These are phyloP conservation scores for Drosophila busckii DNA, from an alignment of 1,140 invertebrate genomes.

Conservation along the genomic window DNA sequence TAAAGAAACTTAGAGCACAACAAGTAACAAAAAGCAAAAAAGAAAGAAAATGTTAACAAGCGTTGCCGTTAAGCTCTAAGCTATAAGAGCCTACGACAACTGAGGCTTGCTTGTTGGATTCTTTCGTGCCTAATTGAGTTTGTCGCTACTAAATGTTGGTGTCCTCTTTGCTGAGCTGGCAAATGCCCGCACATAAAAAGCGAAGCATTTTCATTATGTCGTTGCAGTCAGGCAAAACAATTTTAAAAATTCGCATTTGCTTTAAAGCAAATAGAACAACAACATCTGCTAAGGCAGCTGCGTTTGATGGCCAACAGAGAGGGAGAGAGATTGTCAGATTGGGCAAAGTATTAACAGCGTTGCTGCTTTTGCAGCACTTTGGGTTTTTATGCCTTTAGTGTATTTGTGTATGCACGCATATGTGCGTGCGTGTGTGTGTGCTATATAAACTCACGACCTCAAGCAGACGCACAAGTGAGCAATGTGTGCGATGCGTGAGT, in stretches of 20 bases:
- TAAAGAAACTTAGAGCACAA: conserved; percentile 44
- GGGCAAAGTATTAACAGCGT: too few species aligned
- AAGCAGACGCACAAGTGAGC: too few species aligned
- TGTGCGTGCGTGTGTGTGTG: neutral
- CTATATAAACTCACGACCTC: too few species aligned
- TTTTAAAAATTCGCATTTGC: conserved; percentile 44
- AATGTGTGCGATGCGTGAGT: neutral
- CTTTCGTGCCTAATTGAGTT: conserved; percentile 66
- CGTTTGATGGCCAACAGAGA: neutral
- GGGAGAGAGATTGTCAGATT: neutral
- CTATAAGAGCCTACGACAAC: neutral
- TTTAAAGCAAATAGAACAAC: conserved; percentile 1
- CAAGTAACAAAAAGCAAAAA: too few species aligned
- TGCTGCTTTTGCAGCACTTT: too few species aligned
- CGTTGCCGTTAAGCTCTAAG: neutral
- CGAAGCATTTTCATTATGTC: conserved; percentile 61
- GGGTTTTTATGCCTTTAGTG: too few species aligned
- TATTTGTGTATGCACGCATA: conserved; percentile 17
- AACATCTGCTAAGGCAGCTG: too few species aligned
- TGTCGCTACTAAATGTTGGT: conserved; percentile 10
- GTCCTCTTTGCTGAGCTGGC: conserved; percentile 14
- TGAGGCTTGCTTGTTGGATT: neutral
- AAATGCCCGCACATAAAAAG: conserved; percentile 54
- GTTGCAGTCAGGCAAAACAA: conserved; percentile 40
- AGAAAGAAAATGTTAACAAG: conserved; percentile 38